Base-by-base conservation (phyloP, 1,140 invertebrate genomes). In the Drosophila novamexicana region DNA sequence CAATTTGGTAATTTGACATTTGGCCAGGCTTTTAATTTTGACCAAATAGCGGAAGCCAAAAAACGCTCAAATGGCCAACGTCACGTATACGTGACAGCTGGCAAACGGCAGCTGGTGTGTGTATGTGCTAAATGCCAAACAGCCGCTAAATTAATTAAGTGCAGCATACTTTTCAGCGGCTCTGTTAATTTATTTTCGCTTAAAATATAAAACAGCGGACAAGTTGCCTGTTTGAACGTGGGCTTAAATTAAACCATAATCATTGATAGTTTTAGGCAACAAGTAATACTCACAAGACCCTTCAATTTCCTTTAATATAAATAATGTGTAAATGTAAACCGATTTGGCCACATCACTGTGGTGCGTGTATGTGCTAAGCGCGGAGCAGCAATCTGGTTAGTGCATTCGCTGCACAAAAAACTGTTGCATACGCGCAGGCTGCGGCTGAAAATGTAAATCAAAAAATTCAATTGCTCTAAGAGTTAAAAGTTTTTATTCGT, bases 1-100 rank as follows among this genome's bases (percentile, higher is more conserved):
- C 42, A 52, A 39, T 49, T 49, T 45, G 40, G 52, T 45, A 54
- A 45, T 73, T 72, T 72, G 69, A 76, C 69, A 62, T 76, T 77
- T 77, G 69, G 69, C 63, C 56, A 52, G 39, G 47, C 64, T 58
- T 57, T 57, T 58, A 42, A 65, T 71, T 71, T 64, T 53, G 6
- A 10, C 45, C 44, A 57, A 50, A 57, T 58, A 37, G 71, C 75
- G 71, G 65, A 77, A 77, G 71, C 49, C 5, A 53, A 45, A 34
- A 29, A 45, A 6, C 5, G 14, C 12, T 22, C 7, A 59, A 52
- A 40, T 50, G 37, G 57, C 40, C 32, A 59, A 59, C n/a, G n/a
- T 56, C 67, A 56, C 67, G 59, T 64, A 63, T 61, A 44, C 57
- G 67, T 44, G 7, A 50, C 32, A 52, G 37, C 45, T n/a, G 6